Conservation (phyloP, 1,140 invertebrate species). For the Pseudomyrmex cubaensis region DNA sequence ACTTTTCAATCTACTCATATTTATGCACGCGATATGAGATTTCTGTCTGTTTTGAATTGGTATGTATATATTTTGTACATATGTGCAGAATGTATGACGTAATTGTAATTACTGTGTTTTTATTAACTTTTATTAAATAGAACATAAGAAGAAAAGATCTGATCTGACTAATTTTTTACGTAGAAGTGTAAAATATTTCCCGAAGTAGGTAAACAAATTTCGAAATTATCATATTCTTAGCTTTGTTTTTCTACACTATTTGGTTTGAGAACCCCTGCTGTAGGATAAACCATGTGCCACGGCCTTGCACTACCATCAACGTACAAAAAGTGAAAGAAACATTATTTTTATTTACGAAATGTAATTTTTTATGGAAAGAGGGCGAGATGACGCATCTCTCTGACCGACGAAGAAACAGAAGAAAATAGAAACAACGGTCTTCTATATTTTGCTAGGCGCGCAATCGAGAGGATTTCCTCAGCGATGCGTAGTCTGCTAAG, state of each 20-base stretch:
- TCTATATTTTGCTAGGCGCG: conserved; percentile 73
- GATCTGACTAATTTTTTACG: neutral
- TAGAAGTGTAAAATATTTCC: neutral
- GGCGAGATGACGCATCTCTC: conserved; percentile 34
- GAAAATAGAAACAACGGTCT: conserved; percentile 61
- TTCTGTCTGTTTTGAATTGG: conserved; percentile 23
- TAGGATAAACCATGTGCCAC: conserved; percentile 71
- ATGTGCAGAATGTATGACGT: neutral
- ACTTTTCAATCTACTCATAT: conserved; percentile 1
- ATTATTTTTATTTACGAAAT: conserved; percentile 75
- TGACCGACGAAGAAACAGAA: conserved; percentile 46
- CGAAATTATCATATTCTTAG: neutral
- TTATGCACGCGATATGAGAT: conserved; percentile 4
- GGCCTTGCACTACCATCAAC: conserved; percentile 75
- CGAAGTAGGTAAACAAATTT: neutral
- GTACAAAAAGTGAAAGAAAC: conserved; percentile 76
- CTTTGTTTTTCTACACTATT: neutral
- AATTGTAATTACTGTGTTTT: neutral
- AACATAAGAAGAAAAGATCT: neutral
- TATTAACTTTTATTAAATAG: neutral
- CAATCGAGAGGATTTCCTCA: conserved; percentile 20
- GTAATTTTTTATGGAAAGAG: conserved; percentile 73
- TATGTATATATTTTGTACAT: conserved; percentile 67
- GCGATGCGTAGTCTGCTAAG: conserved; percentile 54
- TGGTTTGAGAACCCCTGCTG: conserved; percentile 49